Conservation (phyloP, 2,113 vertebrate genomes). For the Pheucticus melanocephalus region DNA sequence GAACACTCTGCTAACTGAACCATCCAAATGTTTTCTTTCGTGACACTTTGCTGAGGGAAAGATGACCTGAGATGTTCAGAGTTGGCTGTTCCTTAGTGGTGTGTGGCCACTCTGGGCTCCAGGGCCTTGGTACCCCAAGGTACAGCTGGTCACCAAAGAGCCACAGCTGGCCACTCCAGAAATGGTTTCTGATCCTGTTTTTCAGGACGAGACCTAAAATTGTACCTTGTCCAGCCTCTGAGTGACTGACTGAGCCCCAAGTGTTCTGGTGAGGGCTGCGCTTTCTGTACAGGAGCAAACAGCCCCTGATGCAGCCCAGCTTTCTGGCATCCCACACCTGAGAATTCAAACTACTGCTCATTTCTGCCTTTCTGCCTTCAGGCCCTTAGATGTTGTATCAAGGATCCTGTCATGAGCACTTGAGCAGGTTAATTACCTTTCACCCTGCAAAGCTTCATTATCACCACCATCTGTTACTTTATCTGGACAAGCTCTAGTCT, state of each 20-base stretch:
- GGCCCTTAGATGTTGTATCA: not conserved
- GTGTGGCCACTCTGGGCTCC: not conserved
- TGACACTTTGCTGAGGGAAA: not conserved
- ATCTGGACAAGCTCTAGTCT: not conserved
- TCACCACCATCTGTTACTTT: not conserved
- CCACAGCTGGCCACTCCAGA: not conserved
- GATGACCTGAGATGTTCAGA: not conserved
- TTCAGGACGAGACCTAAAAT: not conserved
- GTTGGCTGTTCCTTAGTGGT: not conserved
- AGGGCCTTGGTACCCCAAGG: not conserved
- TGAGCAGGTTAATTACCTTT: not conserved
- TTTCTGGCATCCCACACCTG: not conserved
- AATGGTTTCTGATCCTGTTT: not conserved
- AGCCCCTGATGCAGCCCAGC: not conserved
- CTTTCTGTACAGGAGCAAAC: not conserved
- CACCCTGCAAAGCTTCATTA: not conserved
- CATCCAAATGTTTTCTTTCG: not conserved
- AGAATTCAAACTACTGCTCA: not conserved
- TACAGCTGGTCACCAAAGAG: not conserved
- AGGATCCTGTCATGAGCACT: not conserved
- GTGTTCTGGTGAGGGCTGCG: rapidly evolving
- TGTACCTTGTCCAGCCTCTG: not conserved
- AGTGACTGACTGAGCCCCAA: not conserved
- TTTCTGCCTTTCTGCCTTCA: not conserved
- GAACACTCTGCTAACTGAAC: not conserved